phyloP scores from a whole-genome alignment of 2,113 vertebrate genomes.

The Sminthopsis crassicaudata region DNA sequence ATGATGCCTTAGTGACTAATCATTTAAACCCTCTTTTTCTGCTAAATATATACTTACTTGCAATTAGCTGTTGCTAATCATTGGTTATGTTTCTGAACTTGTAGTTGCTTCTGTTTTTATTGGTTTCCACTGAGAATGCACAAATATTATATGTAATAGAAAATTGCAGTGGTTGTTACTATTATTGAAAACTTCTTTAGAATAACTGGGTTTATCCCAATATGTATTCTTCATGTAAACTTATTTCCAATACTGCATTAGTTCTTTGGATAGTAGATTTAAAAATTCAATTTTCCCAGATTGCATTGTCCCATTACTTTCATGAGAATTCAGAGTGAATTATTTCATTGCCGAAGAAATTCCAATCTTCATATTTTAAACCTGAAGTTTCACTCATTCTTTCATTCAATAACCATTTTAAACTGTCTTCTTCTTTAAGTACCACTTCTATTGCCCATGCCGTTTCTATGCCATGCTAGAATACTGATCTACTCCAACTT shows the following conservation, averaged over 20 bases:
- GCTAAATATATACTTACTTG: not conserved
- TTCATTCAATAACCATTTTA: not conserved
- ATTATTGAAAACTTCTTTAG: not conserved
- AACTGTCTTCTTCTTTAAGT: not conserved
- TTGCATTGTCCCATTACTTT: not conserved
- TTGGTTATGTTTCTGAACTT: not conserved
- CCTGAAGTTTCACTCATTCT: not conserved
- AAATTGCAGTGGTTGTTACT: not conserved
- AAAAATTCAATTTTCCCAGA: not conserved
- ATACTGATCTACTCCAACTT: not conserved
- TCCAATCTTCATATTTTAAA: not conserved
- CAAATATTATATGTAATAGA: not conserved
- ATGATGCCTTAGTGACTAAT: not conserved
- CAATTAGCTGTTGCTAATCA: not conserved
- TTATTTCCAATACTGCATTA: not conserved
- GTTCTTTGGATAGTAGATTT: not conserved
- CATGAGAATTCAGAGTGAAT: constrained; percentile 10
- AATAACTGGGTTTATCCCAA: not conserved
- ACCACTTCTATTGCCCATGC: not conserved
- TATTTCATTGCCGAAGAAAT: constrained; percentile 12
- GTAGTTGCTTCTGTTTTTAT: not conserved
- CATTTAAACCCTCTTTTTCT: not conserved
- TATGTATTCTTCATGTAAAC: constrained; percentile 2
- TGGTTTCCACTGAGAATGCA: not conserved
- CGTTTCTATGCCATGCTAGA: not conserved